Evolutionary conservation across 2,113 vertebrate species (phyloP), one percentile per base, ranked within the genome.

Genomic region (Hassar affinis): DNA sequence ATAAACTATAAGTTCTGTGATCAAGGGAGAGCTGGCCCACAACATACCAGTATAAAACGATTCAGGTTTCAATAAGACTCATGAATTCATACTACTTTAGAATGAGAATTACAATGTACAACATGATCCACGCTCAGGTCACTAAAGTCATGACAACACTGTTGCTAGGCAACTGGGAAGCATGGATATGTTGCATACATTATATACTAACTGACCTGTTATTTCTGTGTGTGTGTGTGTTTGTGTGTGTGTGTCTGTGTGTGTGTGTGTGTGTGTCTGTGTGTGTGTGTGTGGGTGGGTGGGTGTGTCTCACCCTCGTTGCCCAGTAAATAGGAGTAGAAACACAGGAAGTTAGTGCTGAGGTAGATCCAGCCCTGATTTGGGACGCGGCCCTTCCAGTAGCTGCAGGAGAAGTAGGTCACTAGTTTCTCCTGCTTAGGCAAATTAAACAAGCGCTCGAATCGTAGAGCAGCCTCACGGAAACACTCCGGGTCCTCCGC

Each of bases 341-440:
- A 99, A 90, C 96, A 97, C 33, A 99, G 91, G 91, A 99, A 99
- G 92, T 99, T 98, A 86, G 97, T 98, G 90, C 98, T 99, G 84
- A 99, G 97, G 91, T 99, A 99, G 14, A 99, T 95, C 98, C 98
- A 99, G 4, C 98, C 98, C 89, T 99, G 98, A 90, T 97, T 98
- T 18, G 97, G 98, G 52, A 99, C 95, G 76, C 96, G 95, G 85
- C 98, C 98, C 89, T 89, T 98, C 98, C 98, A 99, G 88, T 98
- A 99, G 92, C 97, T 99, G 92, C 98, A 99, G 0, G 98, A 98
- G 89, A 97, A 99, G 90, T 99, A 99, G 0, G 97, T 99, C 84
- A 99, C 96, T 91, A 99, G 92, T 90, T 99, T 99, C 89, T 99
- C 98, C 85, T 95, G 92, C 51, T 95, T 89, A 0, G 98, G 96